Percentiles rank a stretch among this genome's conserved stretches.
phyloP scores from a whole-genome alignment of 2,113 vertebrate species.

The Heterotis niloticus region DNA sequence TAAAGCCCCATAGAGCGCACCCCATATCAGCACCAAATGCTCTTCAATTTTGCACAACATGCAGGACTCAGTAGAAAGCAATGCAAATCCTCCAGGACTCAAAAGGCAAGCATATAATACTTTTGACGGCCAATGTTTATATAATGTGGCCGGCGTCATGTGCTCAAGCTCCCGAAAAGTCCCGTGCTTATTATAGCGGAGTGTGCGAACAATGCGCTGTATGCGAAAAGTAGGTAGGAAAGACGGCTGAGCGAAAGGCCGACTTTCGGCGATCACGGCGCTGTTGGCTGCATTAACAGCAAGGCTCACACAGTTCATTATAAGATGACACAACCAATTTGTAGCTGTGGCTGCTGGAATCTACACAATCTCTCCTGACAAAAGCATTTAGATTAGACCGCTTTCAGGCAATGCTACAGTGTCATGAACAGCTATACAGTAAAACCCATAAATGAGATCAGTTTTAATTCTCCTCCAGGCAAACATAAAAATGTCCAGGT shows the following conservation, averaged over 20 bases:
- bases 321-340: constrained; percentile 77
- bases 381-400: constrained; percentile 73
- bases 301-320: constrained; percentile 73
- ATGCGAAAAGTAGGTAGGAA: constrained; percentile 35
- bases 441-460: constrained; percentile 63
- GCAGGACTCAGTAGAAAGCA: constrained; percentile 12
- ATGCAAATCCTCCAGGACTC: constrained; percentile 23
- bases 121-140: constrained; percentile 20
- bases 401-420: constrained; percentile 58
- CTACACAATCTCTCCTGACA: constrained; percentile 74
- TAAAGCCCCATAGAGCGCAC: constrained; percentile 35
- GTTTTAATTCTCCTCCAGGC: constrained; percentile 72
- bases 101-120: constrained; percentile 20
- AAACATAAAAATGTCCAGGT: constrained; percentile 73
- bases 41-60: constrained; percentile 30
- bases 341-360: constrained; percentile 67
- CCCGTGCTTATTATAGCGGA: constrained; percentile 13
- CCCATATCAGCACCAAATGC: constrained; percentile 33
- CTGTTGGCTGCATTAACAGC: constrained; percentile 64
- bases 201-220: constrained; percentile 41
- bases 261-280: constrained; percentile 62
- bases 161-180: background rate
- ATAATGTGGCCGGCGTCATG: constrained; percentile 23
- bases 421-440: constrained; percentile 61
- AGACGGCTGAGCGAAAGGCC: constrained; percentile 43